Percentiles rank a stretch among this genome's conserved stretches.
These are phyloP conservation scores for Rhea americana DNA, from an alignment of 2,113 vertebrate species.

Conservation along the genomic window DNA sequence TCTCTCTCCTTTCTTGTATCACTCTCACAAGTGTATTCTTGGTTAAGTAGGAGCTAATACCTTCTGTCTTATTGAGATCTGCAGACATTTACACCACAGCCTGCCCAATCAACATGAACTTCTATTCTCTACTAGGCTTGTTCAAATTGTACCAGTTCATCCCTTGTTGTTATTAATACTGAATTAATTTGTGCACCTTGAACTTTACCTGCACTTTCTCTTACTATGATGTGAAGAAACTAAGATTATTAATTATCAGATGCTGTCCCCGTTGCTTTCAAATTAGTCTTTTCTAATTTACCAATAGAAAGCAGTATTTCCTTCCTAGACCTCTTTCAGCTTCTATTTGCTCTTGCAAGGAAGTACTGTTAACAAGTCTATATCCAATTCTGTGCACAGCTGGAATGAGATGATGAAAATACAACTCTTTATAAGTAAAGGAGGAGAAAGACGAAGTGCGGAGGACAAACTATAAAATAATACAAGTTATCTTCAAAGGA, in stretches of 20 bases:
- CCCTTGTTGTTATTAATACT: not conserved
- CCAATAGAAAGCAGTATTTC: not conserved
- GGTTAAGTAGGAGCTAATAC: not conserved
- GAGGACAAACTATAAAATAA: conserved; percentile 14
- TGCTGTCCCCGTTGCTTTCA: not conserved
- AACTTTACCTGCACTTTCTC: not conserved
- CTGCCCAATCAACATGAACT: not conserved
- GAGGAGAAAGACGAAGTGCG: not conserved
- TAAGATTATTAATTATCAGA: not conserved
- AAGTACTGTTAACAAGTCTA: not conserved
- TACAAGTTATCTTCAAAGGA: conserved; percentile 28
- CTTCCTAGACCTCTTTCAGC: not conserved
- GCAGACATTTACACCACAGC: not conserved
- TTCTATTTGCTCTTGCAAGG: not conserved
- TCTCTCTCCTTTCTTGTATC: not conserved
- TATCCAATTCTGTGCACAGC: not conserved
- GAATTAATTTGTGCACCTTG: not conserved
- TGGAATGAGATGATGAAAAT: not conserved
- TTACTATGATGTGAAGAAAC: not conserved
- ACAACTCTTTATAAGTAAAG: not conserved
- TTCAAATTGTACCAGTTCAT: not conserved
- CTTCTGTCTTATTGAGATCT: not conserved
- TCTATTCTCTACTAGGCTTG: not conserved
- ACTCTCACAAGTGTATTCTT: not conserved
- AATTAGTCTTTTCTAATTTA: not conserved